A percentile compares a stretch with the other conserved stretches of the same genome.
Evolutionary conservation across 2,113 vertebrate genomes (phyloP).

Genomic region (Erinaceus europaeus): DNA sequence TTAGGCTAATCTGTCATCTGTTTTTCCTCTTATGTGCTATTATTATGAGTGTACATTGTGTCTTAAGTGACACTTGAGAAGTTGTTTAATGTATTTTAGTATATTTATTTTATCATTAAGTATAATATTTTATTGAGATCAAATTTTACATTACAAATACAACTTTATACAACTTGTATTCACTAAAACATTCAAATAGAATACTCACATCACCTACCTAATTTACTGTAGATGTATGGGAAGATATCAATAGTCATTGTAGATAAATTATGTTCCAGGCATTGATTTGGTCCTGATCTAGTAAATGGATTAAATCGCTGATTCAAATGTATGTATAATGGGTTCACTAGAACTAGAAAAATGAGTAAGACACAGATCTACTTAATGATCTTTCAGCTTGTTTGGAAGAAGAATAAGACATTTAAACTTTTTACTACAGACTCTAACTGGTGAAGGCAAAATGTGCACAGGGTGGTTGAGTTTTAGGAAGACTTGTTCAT

Average conservation of each 20-base stretch:
- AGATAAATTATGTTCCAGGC: background rate
- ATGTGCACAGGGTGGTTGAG: background rate
- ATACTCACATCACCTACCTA: too few species aligned
- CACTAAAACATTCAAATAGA: background rate
- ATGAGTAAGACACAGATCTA: background rate
- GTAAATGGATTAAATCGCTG: background rate
- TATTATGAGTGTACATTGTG: background rate
- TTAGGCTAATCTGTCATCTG: background rate
- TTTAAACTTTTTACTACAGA: too few species aligned
- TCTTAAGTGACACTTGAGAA: background rate
- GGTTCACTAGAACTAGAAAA: background rate
- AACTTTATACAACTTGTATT: background rate
- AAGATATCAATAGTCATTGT: background rate
- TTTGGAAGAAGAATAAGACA: too few species aligned
- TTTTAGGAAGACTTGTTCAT: background rate
- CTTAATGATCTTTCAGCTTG: too few species aligned
- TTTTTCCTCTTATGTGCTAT: background rate
- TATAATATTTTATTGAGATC: slow-evolving; percentile 5
- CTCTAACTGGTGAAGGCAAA: too few species aligned
- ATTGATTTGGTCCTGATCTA: background rate
- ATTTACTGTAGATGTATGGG: too few species aligned
- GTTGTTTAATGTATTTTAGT: background rate
- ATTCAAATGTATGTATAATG: background rate
- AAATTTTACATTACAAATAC: background rate
- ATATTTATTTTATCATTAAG: background rate